These are phyloP conservation scores for Epinotia brunnichana DNA, from an alignment of 2,888 invertebrate genomes.

Conservation along the genomic window DNA sequence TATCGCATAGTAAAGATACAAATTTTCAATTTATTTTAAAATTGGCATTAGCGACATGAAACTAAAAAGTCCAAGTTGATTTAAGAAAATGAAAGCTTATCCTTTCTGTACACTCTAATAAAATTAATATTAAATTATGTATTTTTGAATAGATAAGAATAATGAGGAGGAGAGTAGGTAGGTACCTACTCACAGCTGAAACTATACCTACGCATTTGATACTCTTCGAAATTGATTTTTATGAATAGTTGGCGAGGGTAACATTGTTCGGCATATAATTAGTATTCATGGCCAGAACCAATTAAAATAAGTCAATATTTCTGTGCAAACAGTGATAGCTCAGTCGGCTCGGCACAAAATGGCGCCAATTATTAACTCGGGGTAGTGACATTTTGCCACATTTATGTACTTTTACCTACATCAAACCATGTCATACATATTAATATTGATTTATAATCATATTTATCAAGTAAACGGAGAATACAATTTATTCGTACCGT, in stretches of 20 bases:
- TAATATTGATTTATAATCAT: background rate
- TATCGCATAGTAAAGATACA: too few relatives aligned
- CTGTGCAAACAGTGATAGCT: slow-evolving; percentile 44
- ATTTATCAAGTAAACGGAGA: background rate
- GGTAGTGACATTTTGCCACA: slow-evolving; percentile 15
- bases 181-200: slow-evolving; percentile 1
- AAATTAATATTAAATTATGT: background rate
- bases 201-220: background rate
- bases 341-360: slow-evolving; percentile 36
- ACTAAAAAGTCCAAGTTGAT: background rate
- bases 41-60: too few relatives aligned
- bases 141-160: background rate
- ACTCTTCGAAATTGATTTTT: slow-evolving; percentile 31
- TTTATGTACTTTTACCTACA: background rate
- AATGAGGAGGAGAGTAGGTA: too few relatives aligned
- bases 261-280: slow-evolving; percentile 42
- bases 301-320: slow-evolving; percentile 45
- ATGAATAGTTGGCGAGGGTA: slow-evolving; percentile 39
- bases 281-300: slow-evolving; percentile 43
- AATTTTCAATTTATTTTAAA: too few relatives aligned
- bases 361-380: slow-evolving; percentile 30
- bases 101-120: background rate
- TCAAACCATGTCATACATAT: background rate
- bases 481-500: background rate
- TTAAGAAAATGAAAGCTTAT: background rate